Conservation (phyloP, 1,140 invertebrate genomes). For the Solenopsis fugax region DNA sequence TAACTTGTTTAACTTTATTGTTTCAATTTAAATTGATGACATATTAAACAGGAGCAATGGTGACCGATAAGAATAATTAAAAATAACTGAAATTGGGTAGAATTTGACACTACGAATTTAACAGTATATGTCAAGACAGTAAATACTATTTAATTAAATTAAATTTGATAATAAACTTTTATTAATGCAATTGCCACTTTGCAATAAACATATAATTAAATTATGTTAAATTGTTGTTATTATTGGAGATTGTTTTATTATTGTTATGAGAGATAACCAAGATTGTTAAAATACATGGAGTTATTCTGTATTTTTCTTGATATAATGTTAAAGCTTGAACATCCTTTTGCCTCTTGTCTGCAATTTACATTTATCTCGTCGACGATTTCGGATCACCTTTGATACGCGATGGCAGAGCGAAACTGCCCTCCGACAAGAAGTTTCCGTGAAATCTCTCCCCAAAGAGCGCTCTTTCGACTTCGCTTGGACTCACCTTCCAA, state of each 20-base stretch:
- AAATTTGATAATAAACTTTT: neutral
- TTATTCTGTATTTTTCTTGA: neutral
- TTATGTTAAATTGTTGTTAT: neutral
- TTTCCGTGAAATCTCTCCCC: conserved; percentile 48
- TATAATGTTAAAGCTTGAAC: neutral
- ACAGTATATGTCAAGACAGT: neutral
- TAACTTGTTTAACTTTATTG: too few relatives aligned
- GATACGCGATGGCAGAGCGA: neutral
- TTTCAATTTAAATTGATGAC: too few relatives aligned
- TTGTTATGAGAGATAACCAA: neutral
- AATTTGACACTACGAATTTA: too few relatives aligned
- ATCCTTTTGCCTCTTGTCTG: neutral
- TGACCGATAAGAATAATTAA: too few relatives aligned
- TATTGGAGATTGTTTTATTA: neutral
- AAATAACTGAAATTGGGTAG: too few relatives aligned
- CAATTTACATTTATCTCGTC: conserved; percentile 22
- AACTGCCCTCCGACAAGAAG: conserved; percentile 45
- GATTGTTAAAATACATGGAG: neutral
- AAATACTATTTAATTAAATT: neutral
- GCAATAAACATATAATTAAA: too few relatives aligned
- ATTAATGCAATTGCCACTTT: neutral
- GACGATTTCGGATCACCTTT: conserved; percentile 20
- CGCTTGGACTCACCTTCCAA: conserved; percentile 49
- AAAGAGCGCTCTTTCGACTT: conserved; percentile 58
- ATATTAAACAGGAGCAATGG: too few relatives aligned